These are phyloP conservation scores for Elegia similella DNA, from an alignment of 2,888 invertebrate species.

Conservation along the genomic window DNA sequence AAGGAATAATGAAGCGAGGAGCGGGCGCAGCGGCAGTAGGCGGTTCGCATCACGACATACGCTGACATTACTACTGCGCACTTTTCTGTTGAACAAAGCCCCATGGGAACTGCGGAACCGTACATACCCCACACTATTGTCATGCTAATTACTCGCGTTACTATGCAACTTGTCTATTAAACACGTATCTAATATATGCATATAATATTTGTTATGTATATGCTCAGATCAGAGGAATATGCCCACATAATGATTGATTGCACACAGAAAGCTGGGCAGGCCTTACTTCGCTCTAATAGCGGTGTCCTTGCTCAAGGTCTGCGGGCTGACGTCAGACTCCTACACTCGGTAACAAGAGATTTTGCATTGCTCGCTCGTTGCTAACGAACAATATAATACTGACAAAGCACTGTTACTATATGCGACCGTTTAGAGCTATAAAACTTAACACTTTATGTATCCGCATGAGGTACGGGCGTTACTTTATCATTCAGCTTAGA, in stretches of 20 bases:
- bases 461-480: not conserved
- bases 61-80: conserved; percentile 40
- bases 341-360: conserved; percentile 65
- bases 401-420: conserved; percentile 4
- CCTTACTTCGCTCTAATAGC: conserved; percentile 72
- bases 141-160: conserved; percentile 23
- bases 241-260: conserved; percentile 43
- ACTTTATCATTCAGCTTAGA: not conserved
- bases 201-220: conserved; percentile 4
- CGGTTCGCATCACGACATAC: conserved; percentile 47
- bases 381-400: conserved; percentile 33
- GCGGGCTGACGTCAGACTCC: conserved; percentile 65
- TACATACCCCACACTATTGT: conserved; percentile 29
- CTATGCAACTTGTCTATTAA: conserved; percentile 13
- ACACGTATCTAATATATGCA: not conserved
- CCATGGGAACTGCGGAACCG: conserved; percentile 45
- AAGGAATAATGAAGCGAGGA: conserved; percentile 51
- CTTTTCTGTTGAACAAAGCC: conserved; percentile 47
- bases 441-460: not conserved
- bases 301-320: conserved; percentile 73
- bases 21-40: conserved; percentile 34
- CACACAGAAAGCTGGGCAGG: conserved; percentile 65
- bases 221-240: conserved; percentile 21
- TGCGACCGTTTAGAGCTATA: not conserved
- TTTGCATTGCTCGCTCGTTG: conserved; percentile 47